phyloP scores from a whole-genome alignment of 2,888 invertebrate species.

The Dicycla oo region DNA sequence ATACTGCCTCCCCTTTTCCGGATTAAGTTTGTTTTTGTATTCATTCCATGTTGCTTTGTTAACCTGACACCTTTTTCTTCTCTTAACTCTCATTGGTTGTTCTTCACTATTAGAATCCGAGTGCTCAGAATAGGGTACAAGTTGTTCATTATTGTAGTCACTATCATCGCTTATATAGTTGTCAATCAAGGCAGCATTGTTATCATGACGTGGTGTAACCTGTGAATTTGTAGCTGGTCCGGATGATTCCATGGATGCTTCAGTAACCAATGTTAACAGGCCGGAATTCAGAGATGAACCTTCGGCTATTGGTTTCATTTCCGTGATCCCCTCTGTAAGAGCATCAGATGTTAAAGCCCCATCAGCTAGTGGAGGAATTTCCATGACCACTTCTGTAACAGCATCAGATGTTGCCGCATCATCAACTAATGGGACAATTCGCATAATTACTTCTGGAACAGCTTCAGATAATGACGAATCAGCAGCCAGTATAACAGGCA shows the following conservation, averaged over 20 bases:
- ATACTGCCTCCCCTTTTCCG: slow-evolving; percentile 44
- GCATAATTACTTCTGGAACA: slow-evolving; percentile 20
- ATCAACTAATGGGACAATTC: background rate
- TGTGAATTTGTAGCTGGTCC: slow-evolving; percentile 43
- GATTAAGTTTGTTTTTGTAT: slow-evolving; percentile 38
- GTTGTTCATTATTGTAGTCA: slow-evolving; percentile 41
- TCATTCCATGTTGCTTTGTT: slow-evolving; percentile 39
- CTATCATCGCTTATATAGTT: slow-evolving; percentile 43
- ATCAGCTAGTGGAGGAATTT: slow-evolving; percentile 21
- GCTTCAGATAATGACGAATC: slow-evolving; percentile 23
- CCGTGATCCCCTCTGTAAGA: slow-evolving; percentile 27
- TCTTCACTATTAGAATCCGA: slow-evolving; percentile 36
- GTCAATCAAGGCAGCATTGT: slow-evolving; percentile 41
- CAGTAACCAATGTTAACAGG: slow-evolving; percentile 36
- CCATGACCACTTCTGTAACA: slow-evolving; percentile 14
- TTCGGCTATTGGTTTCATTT: slow-evolving; percentile 42
- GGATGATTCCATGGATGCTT: slow-evolving; percentile 40
- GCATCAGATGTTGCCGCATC: slow-evolving; percentile 5
- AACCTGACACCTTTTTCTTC: slow-evolving; percentile 51
- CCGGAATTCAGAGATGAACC: slow-evolving; percentile 37
- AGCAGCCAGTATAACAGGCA: slow-evolving; percentile 44
- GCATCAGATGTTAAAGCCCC: slow-evolving; percentile 28
- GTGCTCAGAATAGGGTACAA: slow-evolving; percentile 49
- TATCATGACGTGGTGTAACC: slow-evolving; percentile 34
- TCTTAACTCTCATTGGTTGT: slow-evolving; percentile 34